Evolutionary conservation across 2,113 vertebrate genomes (phyloP).

Genomic region (Pangasianodon gigas): DNA sequence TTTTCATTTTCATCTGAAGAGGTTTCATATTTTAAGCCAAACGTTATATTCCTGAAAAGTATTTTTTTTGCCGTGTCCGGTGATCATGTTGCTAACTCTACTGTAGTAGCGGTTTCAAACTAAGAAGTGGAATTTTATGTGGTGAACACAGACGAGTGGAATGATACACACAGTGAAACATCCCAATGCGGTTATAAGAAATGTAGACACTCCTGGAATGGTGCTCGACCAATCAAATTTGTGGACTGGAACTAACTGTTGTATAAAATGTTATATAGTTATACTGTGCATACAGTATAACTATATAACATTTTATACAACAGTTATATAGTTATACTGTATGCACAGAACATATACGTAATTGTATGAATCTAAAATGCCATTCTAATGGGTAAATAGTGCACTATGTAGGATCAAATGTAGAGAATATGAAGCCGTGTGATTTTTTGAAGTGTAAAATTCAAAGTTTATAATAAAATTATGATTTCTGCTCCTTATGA

Average conservation of each 20-base stretch:
- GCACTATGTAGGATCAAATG: background rate
- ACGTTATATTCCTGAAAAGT: background rate
- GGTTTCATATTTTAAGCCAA: background rate
- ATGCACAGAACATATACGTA: background rate
- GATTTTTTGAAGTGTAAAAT: background rate
- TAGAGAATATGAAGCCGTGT: background rate
- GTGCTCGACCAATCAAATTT: background rate
- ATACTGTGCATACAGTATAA: background rate
- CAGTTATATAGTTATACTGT: background rate
- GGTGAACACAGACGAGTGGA: background rate
- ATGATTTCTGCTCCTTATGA: background rate
- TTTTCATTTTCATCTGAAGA: background rate
- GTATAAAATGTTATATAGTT: background rate
- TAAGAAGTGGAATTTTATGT: background rate
- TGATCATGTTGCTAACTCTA: background rate
- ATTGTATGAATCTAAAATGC: background rate
- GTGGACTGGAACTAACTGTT: background rate
- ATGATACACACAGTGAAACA: background rate
- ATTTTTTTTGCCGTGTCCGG: background rate
- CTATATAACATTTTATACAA: no score
- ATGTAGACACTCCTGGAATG: background rate
- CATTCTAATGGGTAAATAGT: background rate
- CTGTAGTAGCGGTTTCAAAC: background rate
- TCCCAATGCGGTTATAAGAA: background rate
- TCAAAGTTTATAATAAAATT: background rate